Conservation (phyloP, 2,888 invertebrate genomes). For the Ophion obscuratus region DNA sequence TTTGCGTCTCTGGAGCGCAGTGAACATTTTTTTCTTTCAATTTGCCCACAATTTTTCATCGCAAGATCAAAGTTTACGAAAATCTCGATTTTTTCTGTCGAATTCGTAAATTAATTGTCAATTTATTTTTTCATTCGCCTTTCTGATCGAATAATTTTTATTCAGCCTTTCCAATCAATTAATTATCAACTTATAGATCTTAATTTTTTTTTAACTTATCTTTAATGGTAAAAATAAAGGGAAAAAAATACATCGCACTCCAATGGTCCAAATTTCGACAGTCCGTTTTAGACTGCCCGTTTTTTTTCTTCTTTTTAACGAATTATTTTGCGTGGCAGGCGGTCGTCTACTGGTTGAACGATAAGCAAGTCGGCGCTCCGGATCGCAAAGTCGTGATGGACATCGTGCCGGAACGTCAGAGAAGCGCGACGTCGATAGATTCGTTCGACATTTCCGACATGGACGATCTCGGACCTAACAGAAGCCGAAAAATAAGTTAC, state of each 20-base stretch:
- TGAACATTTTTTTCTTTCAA: background rate
- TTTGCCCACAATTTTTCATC: background rate
- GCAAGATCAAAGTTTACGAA: background rate
- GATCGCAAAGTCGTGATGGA: conserved; percentile 62
- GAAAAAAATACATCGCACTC: too few species aligned
- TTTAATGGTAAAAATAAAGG: background rate
- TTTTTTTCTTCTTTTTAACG: background rate
- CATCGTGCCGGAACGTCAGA: conserved; percentile 59
- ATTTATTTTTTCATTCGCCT: background rate
- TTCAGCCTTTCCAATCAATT: background rate
- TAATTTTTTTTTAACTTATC: background rate
- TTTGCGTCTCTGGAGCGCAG: background rate
- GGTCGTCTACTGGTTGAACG: conserved; percentile 67
- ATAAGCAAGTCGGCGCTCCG: conserved; percentile 21
- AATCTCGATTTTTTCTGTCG: background rate
- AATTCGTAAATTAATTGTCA: background rate
- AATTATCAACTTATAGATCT: background rate
- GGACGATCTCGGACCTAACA: conserved; percentile 65
- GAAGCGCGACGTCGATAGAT: conserved; percentile 75
- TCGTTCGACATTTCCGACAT: conserved; percentile 74
- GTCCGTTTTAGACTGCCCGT: background rate
- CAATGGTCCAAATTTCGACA: background rate
- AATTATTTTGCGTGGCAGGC: conserved; percentile 58
- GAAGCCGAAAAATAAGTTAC: conserved; percentile 66
- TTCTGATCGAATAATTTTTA: background rate